Evolutionary conservation across 2,113 vertebrate species (phyloP), one percentile per base, ranked within the genome.

Genomic region (Vulpes lagopus): DNA sequence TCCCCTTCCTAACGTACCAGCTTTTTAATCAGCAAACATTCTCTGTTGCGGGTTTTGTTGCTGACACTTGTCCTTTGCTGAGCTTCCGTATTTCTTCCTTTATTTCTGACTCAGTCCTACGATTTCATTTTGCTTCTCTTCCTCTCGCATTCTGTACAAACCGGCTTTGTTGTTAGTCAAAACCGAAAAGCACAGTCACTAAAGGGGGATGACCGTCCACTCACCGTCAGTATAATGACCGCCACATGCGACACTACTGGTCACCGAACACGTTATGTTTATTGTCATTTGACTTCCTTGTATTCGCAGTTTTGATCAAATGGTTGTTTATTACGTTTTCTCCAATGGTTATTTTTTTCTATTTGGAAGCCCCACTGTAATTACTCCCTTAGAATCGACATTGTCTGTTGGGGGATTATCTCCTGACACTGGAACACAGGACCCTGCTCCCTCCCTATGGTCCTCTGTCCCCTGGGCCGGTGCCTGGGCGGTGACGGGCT

Each of bases 181-280:
- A 59, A 11, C 20, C 0, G 1, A 5, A 1, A 25, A 25, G 4
- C 1, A 0, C 0, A 0, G 19, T 11, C n/a, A 17, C 7, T 19
- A 0, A 0, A 0, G 2, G 62, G 19, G 19, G 82, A 27, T 8
- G 25, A 0, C 27, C 1, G 17, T 30, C 55, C 22, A 0, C 1
- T 1, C 11, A 0, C 1, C 1, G 0, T 19, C 0, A 0, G 11
- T 0, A 8, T 1, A 0, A 1, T 0, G 25, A 11, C 9, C 0
- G 2, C 5, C 3, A 0, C 0, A 0, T 1, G 0, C 1, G 59
- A 5, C 2, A 20, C 12, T 9, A 2, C 0, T 1, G 5, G 0
- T 16, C 12, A 3, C 17, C 0, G 0, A 8, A 0, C 0, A 7
- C 3, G 1, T 6, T 22, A 1, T 0, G 12, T 14, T 59, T 2